Percentiles rank a stretch among this genome's conserved stretches.
Conservation (phyloP, 1,140 invertebrate genomes). For the Vollenhovia emeryi region DNA sequence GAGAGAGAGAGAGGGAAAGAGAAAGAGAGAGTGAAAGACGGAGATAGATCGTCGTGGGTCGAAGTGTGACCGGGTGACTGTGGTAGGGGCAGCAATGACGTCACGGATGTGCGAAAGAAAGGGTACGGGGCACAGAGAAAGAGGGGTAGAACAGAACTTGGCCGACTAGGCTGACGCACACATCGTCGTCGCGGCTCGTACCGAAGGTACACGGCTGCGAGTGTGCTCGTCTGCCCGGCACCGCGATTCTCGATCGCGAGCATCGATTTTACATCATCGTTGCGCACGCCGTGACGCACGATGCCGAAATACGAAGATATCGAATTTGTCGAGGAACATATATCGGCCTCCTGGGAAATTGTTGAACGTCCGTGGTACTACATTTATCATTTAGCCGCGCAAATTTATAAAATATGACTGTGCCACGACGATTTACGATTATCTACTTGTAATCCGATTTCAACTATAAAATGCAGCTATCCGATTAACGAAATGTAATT, state of each 20-base stretch:
- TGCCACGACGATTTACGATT: slow-evolving; percentile 26
- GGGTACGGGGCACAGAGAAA: slow-evolving; percentile 9
- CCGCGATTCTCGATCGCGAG: slow-evolving; percentile 48
- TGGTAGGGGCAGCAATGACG: slow-evolving; percentile 67
- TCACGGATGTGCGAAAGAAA: slow-evolving; percentile 72
- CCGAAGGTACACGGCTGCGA: slow-evolving; percentile 9
- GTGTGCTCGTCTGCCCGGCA: not conserved
- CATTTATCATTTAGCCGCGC: slow-evolving; percentile 25
- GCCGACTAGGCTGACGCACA: slow-evolving; percentile 64
- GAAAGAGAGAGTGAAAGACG: slow-evolving; percentile 13
- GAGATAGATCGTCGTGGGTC: slow-evolving; percentile 40
- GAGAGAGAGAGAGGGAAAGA: not conserved
- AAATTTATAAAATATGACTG: slow-evolving; percentile 44
- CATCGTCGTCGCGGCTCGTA: not conserved
- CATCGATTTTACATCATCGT: slow-evolving; percentile 45
- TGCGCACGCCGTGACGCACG: not conserved
- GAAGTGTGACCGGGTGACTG: slow-evolving; percentile 40
- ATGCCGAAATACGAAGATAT: slow-evolving; percentile 48
- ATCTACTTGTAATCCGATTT: slow-evolving; percentile 4
- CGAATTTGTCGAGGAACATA: slow-evolving; percentile 35
- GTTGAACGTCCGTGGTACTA: slow-evolving; percentile 17
- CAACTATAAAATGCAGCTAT: not conserved
- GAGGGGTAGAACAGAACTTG: slow-evolving; percentile 57
- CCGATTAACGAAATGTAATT: not conserved
- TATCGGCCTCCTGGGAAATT: slow-evolving; percentile 43